phyloP scores from a whole-genome alignment of 2,888 invertebrate species.

The Parapristionchus giblindavisi region DNA sequence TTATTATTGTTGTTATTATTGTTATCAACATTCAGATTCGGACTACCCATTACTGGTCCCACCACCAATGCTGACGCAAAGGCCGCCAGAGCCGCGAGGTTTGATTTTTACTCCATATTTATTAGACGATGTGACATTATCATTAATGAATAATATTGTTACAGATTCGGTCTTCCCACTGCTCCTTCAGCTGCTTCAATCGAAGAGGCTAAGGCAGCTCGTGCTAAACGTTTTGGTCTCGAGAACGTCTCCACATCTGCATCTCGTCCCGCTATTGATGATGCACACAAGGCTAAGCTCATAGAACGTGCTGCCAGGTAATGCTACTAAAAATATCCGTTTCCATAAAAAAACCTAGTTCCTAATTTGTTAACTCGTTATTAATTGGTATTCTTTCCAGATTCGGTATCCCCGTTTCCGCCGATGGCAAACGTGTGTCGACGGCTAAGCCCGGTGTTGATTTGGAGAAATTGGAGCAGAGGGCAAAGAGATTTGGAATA shows the following conservation, averaged over 20 bases:
- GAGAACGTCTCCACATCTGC: slow-evolving; percentile 10
- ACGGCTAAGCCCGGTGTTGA: slow-evolving; percentile 2
- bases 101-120: neutral
- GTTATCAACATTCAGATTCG: too few relatives aligned
- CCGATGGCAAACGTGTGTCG: slow-evolving; percentile 34
- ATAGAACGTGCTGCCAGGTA: slow-evolving; percentile 40
- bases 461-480: slow-evolving; percentile 34
- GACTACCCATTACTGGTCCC: slow-evolving; percentile 19
- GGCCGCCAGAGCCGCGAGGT: slow-evolving; percentile 41
- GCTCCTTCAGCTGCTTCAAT: neutral
- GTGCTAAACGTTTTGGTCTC: slow-evolving; percentile 36
- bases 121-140: neutral
- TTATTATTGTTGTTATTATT: too few relatives aligned
- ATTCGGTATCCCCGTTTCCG: slow-evolving; percentile 39
- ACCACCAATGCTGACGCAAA: slow-evolving; percentile 36
- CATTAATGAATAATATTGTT: neutral
- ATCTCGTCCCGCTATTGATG: slow-evolving; percentile 12
- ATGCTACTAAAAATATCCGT: neutral
- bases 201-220: slow-evolving; percentile 42
- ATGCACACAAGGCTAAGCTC: slow-evolving; percentile 30
- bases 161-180: slow-evolving; percentile 39
- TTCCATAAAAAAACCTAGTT: neutral
- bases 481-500: slow-evolving; percentile 39
- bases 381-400: neutral
- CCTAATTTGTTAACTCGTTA: neutral